phyloP scores from a whole-genome alignment of 2,888 invertebrate genomes.

The Noctua comes region DNA sequence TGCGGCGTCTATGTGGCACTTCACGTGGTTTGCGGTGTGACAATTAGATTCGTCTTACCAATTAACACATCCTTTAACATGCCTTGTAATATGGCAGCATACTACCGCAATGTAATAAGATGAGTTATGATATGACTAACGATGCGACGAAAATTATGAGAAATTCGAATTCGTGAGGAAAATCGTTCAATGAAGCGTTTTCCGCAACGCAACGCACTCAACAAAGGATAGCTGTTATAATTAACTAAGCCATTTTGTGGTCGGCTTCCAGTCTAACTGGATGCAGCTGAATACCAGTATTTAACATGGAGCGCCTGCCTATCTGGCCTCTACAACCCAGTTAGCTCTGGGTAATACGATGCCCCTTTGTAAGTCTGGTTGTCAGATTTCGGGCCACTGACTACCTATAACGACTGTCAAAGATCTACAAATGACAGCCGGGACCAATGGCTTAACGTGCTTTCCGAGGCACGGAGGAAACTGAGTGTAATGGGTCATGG shows the following conservation, averaged over 20 bases:
- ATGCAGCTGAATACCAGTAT: neutral
- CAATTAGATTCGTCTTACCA: constrained; percentile 32
- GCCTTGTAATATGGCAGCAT: neutral
- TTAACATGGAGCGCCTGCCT: neutral
- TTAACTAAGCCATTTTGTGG: constrained; percentile 2
- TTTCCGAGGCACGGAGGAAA: neutral
- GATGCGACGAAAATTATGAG: neutral
- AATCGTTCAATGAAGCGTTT: constrained; percentile 18
- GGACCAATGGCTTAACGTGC: neutral
- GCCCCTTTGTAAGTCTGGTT: neutral
- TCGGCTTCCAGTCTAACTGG: neutral
- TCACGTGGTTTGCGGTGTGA: constrained; percentile 31
- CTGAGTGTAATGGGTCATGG: neutral
- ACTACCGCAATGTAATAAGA: neutral
- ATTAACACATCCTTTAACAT: constrained; percentile 29
- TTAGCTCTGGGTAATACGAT: neutral
- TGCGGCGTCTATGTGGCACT: neutral
- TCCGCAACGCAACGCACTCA: constrained; percentile 3
- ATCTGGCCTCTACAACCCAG: neutral
- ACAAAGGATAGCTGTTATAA: neutral
- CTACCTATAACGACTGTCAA: neutral
- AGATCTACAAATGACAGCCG: neutral
- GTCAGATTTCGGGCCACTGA: neutral
- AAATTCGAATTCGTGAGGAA: neutral
- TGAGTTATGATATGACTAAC: neutral